Conservation (phyloP, 2,113 vertebrate species). For the Prionailurus viverrinus region DNA sequence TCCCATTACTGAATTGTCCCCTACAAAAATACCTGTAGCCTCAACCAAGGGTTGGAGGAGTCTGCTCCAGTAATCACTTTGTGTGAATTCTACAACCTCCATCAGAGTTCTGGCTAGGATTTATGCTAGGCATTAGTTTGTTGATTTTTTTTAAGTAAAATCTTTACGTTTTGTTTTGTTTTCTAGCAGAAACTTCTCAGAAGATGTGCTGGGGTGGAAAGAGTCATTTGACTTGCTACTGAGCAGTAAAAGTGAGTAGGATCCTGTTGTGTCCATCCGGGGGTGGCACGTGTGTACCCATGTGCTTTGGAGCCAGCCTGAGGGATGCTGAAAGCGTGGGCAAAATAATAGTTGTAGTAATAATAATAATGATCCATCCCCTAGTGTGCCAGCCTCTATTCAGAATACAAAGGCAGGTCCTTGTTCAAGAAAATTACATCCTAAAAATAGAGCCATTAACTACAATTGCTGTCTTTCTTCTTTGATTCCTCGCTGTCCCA, state of each 20-base stretch:
- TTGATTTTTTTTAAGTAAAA: conserved; percentile 2
- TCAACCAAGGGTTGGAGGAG: not conserved
- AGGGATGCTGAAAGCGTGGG: not conserved
- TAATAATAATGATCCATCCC: conserved; percentile 36
- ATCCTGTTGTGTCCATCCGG: conserved; percentile 43
- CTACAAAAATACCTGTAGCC: not conserved
- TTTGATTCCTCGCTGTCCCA: not conserved
- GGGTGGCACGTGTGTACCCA: not conserved
- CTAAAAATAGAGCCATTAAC: conserved; percentile 73
- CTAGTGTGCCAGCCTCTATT: conserved; percentile 58
- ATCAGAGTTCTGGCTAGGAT: not conserved
- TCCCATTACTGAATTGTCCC: not conserved
- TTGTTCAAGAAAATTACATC: conserved; percentile 68
- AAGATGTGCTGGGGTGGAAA: conserved; percentile 93
- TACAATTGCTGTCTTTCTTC: conserved; percentile 56
- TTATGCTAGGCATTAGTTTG: not conserved
- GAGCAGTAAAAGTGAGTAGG: conserved; percentile 95
- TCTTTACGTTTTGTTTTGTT: not conserved
- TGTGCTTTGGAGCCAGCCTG: not conserved
- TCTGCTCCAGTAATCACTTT: not conserved
- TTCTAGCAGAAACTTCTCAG: conserved; percentile 89
- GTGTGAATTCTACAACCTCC: not conserved
- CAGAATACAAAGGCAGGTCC: conserved; percentile 74
- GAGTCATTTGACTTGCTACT: conserved; percentile 95
- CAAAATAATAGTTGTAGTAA: conserved; percentile 22